Percentiles rank a stretch among this genome's conserved stretches.
These are phyloP conservation scores for Ceratina japonica DNA, from an alignment of 1,140 invertebrate species.

Conservation along the genomic window DNA sequence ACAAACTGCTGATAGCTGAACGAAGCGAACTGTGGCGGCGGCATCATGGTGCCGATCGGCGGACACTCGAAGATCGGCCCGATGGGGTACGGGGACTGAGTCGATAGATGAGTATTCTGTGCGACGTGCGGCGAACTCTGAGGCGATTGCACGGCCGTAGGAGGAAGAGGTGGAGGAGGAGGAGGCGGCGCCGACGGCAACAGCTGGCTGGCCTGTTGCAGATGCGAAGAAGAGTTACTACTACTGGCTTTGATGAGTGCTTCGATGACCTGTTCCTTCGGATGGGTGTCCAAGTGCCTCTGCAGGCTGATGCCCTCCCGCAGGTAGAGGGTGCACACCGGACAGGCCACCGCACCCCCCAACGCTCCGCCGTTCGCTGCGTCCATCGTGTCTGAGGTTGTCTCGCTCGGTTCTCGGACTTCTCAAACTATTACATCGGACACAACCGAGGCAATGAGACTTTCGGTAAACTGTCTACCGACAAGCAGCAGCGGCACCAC, in stretches of 20 bases:
- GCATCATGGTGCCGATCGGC: constrained; percentile 74
- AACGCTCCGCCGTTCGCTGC: constrained; percentile 43
- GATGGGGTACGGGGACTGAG: constrained; percentile 71
- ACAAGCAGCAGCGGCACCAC: background rate
- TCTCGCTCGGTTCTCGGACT: constrained; percentile 20
- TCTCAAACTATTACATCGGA: constrained; percentile 22
- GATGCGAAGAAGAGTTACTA: constrained; percentile 37
- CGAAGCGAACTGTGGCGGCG: constrained; percentile 77
- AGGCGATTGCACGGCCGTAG: constrained; percentile 52
- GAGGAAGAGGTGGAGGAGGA: too few relatives aligned
- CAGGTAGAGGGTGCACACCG: constrained; percentile 90
- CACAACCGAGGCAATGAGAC: constrained; percentile 9
- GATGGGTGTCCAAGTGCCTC: constrained; percentile 89
- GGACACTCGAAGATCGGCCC: constrained; percentile 76
- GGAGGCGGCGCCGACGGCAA: constrained; percentile 48
- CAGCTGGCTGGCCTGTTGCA: constrained; percentile 39
- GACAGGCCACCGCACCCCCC: constrained; percentile 81
- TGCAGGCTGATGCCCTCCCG: constrained; percentile 89
- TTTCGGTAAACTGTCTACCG: constrained; percentile 26
- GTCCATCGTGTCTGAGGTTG: constrained; percentile 59
- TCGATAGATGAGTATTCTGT: constrained; percentile 62
- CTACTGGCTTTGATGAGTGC: constrained; percentile 83
- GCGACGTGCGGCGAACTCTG: constrained; percentile 51
- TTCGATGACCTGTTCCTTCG: constrained; percentile 91
- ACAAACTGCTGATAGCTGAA: constrained; percentile 82